Conservation (phyloP, 2,797 vertebrate species). For the Sebastes baramenuke region DNA sequence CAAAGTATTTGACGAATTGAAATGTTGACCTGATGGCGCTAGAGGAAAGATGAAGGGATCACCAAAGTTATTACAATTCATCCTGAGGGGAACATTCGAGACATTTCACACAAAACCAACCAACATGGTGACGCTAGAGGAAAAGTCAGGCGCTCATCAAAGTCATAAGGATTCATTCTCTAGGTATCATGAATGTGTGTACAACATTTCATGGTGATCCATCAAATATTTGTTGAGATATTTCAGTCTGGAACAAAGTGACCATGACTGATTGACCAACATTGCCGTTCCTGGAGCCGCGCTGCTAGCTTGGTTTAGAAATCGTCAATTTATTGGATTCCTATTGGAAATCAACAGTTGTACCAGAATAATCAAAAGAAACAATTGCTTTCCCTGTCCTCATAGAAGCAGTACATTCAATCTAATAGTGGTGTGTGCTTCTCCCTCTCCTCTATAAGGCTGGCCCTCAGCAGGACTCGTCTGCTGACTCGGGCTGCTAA, state of each 20-base stretch:
- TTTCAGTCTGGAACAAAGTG: background rate
- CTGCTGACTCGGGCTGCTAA: slow-evolving; percentile 89
- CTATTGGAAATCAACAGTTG: background rate
- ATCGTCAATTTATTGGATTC: background rate
- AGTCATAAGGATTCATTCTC: background rate
- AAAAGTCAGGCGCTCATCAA: background rate
- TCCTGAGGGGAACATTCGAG: background rate
- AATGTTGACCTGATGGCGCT: background rate
- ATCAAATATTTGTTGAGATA: background rate
- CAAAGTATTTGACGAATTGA: too few relatives aligned
- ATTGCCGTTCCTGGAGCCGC: background rate
- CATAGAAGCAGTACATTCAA: background rate
- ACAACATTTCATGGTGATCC: background rate
- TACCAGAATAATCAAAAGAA: background rate
- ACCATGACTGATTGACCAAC: background rate
- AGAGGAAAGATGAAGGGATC: background rate
- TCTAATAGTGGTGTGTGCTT: background rate
- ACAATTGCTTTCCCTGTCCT: background rate
- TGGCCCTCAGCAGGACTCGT: slow-evolving; percentile 89
- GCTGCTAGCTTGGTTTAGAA: background rate
- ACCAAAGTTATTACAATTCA: background rate
- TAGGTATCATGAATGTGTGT: background rate
- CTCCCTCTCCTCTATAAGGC: slow-evolving; percentile 70
- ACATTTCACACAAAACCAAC: background rate
- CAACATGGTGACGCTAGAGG: background rate